phyloP scores from a whole-genome alignment of 1,140 invertebrate genomes.

The Wiebesia pumilae region DNA sequence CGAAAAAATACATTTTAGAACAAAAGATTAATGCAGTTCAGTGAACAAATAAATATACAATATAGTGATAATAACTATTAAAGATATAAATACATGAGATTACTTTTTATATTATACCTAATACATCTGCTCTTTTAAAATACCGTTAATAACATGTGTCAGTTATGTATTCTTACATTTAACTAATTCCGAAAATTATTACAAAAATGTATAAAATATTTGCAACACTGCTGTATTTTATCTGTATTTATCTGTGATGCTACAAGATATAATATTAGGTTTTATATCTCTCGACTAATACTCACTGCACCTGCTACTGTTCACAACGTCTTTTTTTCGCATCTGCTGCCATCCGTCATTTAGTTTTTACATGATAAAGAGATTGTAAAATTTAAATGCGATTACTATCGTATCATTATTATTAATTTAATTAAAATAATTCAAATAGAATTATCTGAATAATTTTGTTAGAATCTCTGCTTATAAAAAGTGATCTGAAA shows the following conservation, averaged over 20 bases:
- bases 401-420: not conserved
- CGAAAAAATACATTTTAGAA: too few relatives aligned
- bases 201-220: not conserved
- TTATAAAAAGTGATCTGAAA: too few relatives aligned
- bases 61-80: not conserved
- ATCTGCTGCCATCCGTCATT: not conserved
- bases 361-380: not conserved
- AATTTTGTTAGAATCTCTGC: too few relatives aligned
- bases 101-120: not conserved
- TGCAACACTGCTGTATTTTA: not conserved
- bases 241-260: not conserved
- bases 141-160: not conserved
- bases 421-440: conserved; percentile 17
- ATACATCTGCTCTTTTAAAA: not conserved
- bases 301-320: not conserved
- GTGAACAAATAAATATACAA: too few relatives aligned
- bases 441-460: not conserved
- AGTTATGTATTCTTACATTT: not conserved
- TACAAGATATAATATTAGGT: conserved; percentile 17
- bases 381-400: not conserved
- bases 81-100: not conserved
- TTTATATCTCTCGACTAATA: not conserved
- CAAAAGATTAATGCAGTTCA: too few relatives aligned
- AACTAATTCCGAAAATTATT: not conserved
- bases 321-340: not conserved